Percentiles rank a stretch among this genome's conserved stretches.
phyloP scores from a whole-genome alignment of 2,797 vertebrate genomes.

The Enteromius trimaculatus region DNA sequence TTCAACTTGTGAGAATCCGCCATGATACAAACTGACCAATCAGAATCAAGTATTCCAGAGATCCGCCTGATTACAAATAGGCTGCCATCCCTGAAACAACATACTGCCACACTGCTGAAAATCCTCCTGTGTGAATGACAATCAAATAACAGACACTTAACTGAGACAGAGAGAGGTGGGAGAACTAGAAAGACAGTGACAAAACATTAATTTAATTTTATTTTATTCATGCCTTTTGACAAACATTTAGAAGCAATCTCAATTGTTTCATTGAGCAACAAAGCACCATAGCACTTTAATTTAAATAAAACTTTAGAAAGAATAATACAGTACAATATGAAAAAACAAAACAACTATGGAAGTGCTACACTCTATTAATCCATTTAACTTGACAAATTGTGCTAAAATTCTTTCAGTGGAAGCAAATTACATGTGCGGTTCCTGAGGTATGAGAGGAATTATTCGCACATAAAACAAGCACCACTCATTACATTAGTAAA shows the following conservation, averaged over 20 bases:
- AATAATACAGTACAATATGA: not conserved
- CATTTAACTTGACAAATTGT: conserved; percentile 31
- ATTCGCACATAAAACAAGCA: conserved; percentile 28
- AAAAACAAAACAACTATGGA: not conserved
- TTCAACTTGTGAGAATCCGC: not conserved
- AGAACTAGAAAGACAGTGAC: not conserved
- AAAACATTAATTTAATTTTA: not conserved
- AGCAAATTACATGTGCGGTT: not conserved
- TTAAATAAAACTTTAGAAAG: not conserved
- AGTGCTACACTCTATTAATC: conserved; percentile 1
- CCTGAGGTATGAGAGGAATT: not conserved
- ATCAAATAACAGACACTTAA: not conserved
- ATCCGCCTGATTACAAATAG: not conserved
- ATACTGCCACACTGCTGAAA: not conserved
- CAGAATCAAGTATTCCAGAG: not conserved
- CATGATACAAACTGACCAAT: not conserved
- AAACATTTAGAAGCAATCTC: not conserved
- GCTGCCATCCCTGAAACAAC: not conserved
- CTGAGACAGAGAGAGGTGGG: not conserved
- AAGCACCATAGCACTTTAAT: not conserved
- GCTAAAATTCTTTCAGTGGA: conserved; percentile 22
- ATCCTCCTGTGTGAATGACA: not conserved
- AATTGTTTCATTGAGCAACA: not conserved
- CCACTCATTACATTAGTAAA: conserved; percentile 51
- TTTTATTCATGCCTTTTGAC: not conserved